phyloP scores from a whole-genome alignment of 2,113 vertebrate genomes.

The Varanus komodoensis region DNA sequence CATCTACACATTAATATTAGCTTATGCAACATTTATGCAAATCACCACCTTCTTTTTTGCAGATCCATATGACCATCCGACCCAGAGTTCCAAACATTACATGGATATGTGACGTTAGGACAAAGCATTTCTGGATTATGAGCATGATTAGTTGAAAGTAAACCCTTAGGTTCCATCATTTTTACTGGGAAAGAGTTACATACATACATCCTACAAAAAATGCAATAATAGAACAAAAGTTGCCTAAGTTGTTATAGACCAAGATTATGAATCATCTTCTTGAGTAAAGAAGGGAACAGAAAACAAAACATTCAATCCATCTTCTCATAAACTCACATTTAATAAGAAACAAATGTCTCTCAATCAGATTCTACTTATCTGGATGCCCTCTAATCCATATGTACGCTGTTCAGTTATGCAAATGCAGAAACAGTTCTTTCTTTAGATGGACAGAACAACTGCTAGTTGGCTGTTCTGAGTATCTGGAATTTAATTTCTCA shows the following conservation, averaged over 20 bases:
- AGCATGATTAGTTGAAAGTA: not conserved
- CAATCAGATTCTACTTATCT: not conserved
- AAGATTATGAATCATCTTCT: conserved; percentile 9
- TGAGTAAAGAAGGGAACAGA: not conserved
- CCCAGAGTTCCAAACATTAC: not conserved
- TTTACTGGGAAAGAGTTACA: not conserved
- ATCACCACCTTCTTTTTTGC: too few species aligned
- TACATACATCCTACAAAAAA: not conserved
- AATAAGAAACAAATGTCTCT: not conserved
- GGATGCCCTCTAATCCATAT: not conserved
- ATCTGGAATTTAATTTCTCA: not conserved
- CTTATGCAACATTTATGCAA: too few species aligned
- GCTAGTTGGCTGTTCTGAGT: not conserved
- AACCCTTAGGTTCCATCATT: not conserved
- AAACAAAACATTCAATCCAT: not conserved
- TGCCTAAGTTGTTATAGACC: not conserved
- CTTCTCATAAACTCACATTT: not conserved
- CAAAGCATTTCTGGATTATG: not conserved
- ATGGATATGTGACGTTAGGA: not conserved
- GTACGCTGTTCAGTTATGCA: not conserved
- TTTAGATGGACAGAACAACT: too few species aligned
- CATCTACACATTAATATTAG: too few species aligned
- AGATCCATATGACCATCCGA: not conserved
- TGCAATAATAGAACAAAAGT: not conserved
- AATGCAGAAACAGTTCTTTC: not conserved